Percentiles rank a stretch among this genome's conserved stretches.
Evolutionary conservation across 2,113 vertebrate species (phyloP).

Genomic region (Phalacrocorax aristotelis): DNA sequence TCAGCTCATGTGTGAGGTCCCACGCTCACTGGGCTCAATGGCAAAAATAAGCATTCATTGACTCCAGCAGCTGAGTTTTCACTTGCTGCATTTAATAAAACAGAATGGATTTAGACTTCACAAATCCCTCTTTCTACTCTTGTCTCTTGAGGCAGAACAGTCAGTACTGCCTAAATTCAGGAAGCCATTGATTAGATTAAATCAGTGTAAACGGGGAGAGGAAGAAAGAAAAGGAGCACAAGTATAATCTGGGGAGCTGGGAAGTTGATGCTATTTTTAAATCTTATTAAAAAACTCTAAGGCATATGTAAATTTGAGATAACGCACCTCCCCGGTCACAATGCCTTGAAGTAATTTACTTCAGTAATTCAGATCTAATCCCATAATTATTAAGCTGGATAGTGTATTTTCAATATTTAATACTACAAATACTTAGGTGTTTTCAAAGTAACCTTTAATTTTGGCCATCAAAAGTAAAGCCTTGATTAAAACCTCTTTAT

Average conservation of each 20-base stretch:
- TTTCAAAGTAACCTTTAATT: conserved; percentile 56
- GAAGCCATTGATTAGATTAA: conserved; percentile 27
- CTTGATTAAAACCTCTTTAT: conserved; percentile 52
- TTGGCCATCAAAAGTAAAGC: conserved; percentile 9
- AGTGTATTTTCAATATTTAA: conserved; percentile 22
- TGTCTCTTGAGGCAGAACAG: neutral
- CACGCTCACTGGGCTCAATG: neutral
- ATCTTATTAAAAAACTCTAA: conserved; percentile 8
- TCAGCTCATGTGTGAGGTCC: neutral
- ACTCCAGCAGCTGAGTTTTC: neutral
- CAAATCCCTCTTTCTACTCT: neutral
- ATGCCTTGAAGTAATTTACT: conserved; percentile 27
- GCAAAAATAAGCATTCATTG: neutral
- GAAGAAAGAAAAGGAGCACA: conserved; percentile 17
- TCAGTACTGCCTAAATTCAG: neutral
- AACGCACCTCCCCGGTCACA: neutral
- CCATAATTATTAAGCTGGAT: conserved; percentile 55
- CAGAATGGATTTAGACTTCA: neutral
- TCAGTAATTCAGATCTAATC: conserved; percentile 58
- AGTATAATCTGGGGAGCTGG: neutral
- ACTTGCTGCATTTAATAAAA: neutral
- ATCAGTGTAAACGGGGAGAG: neutral
- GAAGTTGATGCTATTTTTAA: conserved; percentile 35
- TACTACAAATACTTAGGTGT: conserved; percentile 1
- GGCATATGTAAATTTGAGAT: conserved; percentile 55